Base-by-base conservation (phyloP, 2,797 vertebrate species). In the Smutsia gigantea region DNA sequence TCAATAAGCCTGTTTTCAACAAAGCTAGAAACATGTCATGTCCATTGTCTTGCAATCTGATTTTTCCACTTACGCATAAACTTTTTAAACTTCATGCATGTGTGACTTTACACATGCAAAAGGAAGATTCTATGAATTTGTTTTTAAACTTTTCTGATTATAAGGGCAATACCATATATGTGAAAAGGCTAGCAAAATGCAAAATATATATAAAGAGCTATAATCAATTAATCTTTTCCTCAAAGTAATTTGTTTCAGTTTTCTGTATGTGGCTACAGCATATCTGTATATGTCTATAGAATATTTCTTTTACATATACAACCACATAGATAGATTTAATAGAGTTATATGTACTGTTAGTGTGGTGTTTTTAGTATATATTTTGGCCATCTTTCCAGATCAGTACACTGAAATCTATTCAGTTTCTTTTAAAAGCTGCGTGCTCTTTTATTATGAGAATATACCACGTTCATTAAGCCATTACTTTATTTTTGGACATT, bases 371-470 rank as follows among this genome's bases (percentile, higher is more conserved):
- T 91, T 79, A n/a, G 5, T 83, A 53, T 57, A 17, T 34, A 83
- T 78, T 63, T 87, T 89, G 51, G 49, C 21, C 15, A 84, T 49
- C n/a, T 85, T 95, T 93, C 59, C 81, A 92, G 87, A 94, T 89
- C 64, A 57, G 19, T 94, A 59, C 15, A 63, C 55, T 85, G 63
- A 86, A n/a, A 78, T 82, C 23, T 61, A 39, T 93, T 78, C 6
- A 25, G 57, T 89, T 92, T 83, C 5, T 95, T 90, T 95, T 89
- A 89, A 85, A 90, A 59, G n/a, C 61, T 49, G 19, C n/a, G 46
- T 83, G 74, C 85, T 85, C 79, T 91, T 89, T 93, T 90, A 93
- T 92, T 90, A 87, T 90, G 90, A 82, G 29, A 79, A 19, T 71
- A 79, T 87, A 75, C 10, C 34, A 79, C 3, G 83, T 29, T 89